Conservation (phyloP, 23 tunicate genomes). For the Oikopleura vanhoeffeni region DNA sequence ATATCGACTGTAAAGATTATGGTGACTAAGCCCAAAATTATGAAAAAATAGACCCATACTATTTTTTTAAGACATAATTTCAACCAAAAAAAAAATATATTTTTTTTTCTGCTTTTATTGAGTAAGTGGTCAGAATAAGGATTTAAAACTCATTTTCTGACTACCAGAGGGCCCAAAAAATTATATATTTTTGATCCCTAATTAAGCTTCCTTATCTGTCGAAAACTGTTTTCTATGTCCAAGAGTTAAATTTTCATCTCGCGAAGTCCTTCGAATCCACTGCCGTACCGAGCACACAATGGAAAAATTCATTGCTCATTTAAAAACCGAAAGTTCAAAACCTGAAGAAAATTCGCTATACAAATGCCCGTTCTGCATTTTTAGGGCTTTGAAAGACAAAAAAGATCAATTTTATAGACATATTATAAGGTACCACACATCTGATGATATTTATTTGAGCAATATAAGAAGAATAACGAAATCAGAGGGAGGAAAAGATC, state of each 20-base stretch:
- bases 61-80: no score
- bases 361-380: slow-evolving; percentile 1
- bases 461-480: not conserved
- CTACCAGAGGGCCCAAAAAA: no score
- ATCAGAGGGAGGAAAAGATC: no score
- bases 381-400: not conserved
- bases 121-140: no score
- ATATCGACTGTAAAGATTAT: no score
- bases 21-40: no score
- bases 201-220: no score
- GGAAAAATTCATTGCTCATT: not conserved
- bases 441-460: not conserved
- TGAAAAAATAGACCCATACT: no score
- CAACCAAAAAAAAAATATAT: not conserved
- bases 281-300: not conserved
- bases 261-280: not conserved
- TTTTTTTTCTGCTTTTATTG: no score
- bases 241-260: not conserved
- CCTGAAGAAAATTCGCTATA: not conserved
- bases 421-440: not conserved
- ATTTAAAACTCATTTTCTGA: no score
- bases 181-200: no score
- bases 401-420: not conserved
- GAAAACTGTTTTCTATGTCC: not conserved
- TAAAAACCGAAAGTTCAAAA: not conserved